Evolutionary conservation across 53 echinoderm and acorn worm species (phyloP).

Genomic region (Luidia sarsii): DNA sequence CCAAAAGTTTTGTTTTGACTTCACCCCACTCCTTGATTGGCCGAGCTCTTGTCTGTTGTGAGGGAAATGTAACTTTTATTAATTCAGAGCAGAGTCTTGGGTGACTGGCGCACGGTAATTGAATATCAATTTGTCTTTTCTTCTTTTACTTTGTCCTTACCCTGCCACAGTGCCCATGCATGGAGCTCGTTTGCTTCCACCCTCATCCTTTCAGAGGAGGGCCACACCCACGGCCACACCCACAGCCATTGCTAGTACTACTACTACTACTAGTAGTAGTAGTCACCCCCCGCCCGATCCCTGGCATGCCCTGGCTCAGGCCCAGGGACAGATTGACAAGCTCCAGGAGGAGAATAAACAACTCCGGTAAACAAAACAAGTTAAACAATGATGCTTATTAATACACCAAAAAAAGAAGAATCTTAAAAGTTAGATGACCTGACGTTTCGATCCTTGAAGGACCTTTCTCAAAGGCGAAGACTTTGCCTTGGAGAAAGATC

Average conservation of each 20-base stretch:
- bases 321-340: constrained; percentile 18
- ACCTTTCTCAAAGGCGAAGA: too few species aligned
- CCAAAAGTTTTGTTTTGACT: not conserved
- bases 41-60: not conserved
- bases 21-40: not conserved
- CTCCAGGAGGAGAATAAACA: constrained; percentile 41
- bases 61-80: not conserved
- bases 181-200: constrained; percentile 20
- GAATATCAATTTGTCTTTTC: not conserved
- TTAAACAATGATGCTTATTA: too few species aligned
- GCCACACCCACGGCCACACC: too few species aligned
- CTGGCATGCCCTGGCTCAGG: constrained; percentile 35
- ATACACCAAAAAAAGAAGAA: too few species aligned
- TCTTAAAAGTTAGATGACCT: too few species aligned
- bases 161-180: not conserved
- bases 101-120: not conserved
- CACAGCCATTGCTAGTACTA: too few species aligned
- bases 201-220: constrained; percentile 46
- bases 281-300: constrained; percentile 6
- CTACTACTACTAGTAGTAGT: too few species aligned
- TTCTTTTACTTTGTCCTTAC: not conserved
- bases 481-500: too few species aligned
- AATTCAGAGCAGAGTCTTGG: not conserved
- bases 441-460: too few species aligned
- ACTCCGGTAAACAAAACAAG: constrained; percentile 28